Evolutionary conservation across 2,797 vertebrate genomes (phyloP).

Genomic region (Euphonia xanthogaster): DNA sequence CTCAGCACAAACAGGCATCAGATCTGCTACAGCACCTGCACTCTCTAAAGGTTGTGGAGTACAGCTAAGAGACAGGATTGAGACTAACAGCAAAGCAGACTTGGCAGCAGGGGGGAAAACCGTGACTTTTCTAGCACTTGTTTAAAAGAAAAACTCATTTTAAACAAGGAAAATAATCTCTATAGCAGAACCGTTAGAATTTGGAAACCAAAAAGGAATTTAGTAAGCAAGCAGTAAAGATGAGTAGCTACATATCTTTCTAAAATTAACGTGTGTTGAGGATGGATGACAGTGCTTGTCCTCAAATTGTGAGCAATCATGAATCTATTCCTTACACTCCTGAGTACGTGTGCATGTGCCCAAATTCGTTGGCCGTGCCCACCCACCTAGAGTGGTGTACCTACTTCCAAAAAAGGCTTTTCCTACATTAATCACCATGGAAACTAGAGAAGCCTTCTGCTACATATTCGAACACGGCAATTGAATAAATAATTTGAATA

Average conservation of each 20-base stretch:
- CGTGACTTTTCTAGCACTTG: neutral
- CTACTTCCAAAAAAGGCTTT: neutral
- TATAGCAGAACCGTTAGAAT: neutral
- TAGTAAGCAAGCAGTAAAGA: neutral
- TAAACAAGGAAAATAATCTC: neutral
- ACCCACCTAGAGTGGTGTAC: neutral
- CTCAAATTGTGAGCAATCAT: neutral
- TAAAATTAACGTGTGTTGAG: neutral
- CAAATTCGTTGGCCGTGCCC: neutral
- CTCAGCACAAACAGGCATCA: neutral
- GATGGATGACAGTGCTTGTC: neutral
- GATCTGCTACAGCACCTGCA: neutral
- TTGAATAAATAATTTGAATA: neutral
- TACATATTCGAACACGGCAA: neutral
- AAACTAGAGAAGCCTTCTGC: neutral
- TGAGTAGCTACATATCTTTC: neutral
- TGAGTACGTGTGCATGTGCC: neutral
- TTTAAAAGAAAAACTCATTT: neutral
- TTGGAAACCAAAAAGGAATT: neutral
- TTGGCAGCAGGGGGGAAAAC: accelerated
- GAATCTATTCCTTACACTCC: neutral
- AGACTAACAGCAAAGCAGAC: neutral
- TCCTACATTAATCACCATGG: neutral
- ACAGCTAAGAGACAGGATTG: accelerated
- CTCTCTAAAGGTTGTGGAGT: neutral